Evolutionary conservation across 2,113 vertebrate genomes (phyloP), one percentile per base, ranked within the genome.

Genomic region (Callipepla californica): DNA sequence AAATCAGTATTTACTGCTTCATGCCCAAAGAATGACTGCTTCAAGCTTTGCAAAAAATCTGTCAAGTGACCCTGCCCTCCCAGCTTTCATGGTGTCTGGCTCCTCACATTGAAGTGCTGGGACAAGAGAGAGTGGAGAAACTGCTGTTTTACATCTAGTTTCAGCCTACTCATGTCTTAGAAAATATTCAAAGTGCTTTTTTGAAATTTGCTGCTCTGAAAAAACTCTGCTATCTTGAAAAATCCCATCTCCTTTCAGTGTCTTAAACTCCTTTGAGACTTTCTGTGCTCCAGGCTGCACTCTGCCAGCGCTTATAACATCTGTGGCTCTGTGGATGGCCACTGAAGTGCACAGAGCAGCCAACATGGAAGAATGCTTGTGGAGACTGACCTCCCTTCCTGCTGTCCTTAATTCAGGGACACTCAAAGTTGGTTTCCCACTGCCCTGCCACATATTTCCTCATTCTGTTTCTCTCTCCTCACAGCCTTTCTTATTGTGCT

Each of bases 341-440:
- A 26, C 32, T 13, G 38, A 82, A 47, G 22, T 13, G 11, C 30
- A 42, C 0, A 53, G 22, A 57, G 38, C 16, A 47, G 26, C 25
- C 15, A 25, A 0, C 0, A 16, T 0, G 9, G 77, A 50, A 61
- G 44, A 65, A 32, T 16, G 45, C 10, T 57, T 8, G 10, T 5
- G 11, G 11, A 28, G 23, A 82, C 13, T 47, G 32, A 11, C 11
- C 12, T 13, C 26, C 36, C 42, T 47, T 82, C 40, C 58, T 50
- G 20, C 48, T 63, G n/a, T 34, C 34, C 20, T 48, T 55, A 66
- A 13, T 57, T 20, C 66, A 58, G 42, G 72, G n/a, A 51, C 16
- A 21, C 21, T 28, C 51, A 47, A 40, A 74, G 40, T 25, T 55
- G 19, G 21, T 57, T 87, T 69, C 13, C 47, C 6, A 34, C 26